These are phyloP conservation scores for Notechis scutatus DNA, from an alignment of 2,113 vertebrate genomes.

Conservation along the genomic window DNA sequence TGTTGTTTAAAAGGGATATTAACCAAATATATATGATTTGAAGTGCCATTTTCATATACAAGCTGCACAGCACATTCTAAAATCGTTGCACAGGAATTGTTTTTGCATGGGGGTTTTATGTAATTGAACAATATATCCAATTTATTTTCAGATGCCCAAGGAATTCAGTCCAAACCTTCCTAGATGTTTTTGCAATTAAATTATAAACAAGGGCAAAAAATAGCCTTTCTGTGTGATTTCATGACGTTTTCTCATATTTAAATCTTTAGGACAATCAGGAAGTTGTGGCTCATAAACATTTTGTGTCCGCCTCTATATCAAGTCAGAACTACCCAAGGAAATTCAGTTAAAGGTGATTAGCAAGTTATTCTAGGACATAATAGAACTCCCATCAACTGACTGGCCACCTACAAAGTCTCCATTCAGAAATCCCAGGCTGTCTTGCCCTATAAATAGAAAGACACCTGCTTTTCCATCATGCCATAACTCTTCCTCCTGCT, in stretches of 20 bases:
- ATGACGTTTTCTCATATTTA: background rate
- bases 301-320: background rate
- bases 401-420: background rate
- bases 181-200: background rate
- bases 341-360: background rate
- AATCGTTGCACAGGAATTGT: background rate
- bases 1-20: background rate
- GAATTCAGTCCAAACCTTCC: background rate
- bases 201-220: background rate
- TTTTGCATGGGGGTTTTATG: background rate
- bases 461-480: background rate
- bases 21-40: background rate
- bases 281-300: too few relatives aligned
- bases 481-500: background rate
- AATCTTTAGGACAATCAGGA: background rate
- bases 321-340: background rate
- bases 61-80: background rate
- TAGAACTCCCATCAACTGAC: background rate
- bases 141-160: background rate
- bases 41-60: background rate
- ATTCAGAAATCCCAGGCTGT: background rate
- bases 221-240: background rate
- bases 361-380: background rate
- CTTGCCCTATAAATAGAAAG: background rate
- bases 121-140: background rate